phyloP scores from a whole-genome alignment of 1,140 invertebrate species.

The Bombus sibiricus region DNA sequence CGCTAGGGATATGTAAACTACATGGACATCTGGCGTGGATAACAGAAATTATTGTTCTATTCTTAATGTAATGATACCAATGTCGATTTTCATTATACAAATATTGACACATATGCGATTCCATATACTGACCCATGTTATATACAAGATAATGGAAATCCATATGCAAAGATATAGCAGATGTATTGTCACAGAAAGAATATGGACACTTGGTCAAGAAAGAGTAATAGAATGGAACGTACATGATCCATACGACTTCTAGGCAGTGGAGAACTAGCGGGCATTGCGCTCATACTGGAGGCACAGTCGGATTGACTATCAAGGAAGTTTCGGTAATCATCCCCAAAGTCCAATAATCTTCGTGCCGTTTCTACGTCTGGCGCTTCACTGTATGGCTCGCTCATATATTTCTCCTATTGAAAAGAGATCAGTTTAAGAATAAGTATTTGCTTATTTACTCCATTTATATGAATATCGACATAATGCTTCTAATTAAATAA shows the following conservation, averaged over 20 bases:
- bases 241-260: slow-evolving; percentile 78
- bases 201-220: slow-evolving; percentile 74
- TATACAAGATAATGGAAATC: not conserved
- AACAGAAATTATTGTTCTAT: not conserved
- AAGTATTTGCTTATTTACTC: not conserved
- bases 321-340: slow-evolving; percentile 94
- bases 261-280: slow-evolving; percentile 71
- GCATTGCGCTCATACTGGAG: slow-evolving; percentile 87
- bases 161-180: not conserved
- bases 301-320: slow-evolving; percentile 94
- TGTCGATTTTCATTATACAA: slow-evolving; percentile 3
- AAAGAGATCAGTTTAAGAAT: slow-evolving; percentile 53
- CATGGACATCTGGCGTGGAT: not conserved
- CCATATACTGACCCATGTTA: not conserved
- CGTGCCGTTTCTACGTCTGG: slow-evolving; percentile 92
- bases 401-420: slow-evolving; percentile 93
- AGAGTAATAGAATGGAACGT: slow-evolving; percentile 72
- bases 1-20: not conserved
- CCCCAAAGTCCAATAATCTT: slow-evolving; percentile 92
- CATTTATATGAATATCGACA: too few relatives aligned
- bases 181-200: slow-evolving; percentile 70
- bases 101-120: not conserved
- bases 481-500: too few relatives aligned
- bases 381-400: slow-evolving; percentile 95
- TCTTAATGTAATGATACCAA: not conserved